Percentiles rank a stretch among this genome's conserved stretches.
Evolutionary conservation across 1,140 invertebrate species (phyloP).

Genomic region (Propsilocerus akamusi): DNA sequence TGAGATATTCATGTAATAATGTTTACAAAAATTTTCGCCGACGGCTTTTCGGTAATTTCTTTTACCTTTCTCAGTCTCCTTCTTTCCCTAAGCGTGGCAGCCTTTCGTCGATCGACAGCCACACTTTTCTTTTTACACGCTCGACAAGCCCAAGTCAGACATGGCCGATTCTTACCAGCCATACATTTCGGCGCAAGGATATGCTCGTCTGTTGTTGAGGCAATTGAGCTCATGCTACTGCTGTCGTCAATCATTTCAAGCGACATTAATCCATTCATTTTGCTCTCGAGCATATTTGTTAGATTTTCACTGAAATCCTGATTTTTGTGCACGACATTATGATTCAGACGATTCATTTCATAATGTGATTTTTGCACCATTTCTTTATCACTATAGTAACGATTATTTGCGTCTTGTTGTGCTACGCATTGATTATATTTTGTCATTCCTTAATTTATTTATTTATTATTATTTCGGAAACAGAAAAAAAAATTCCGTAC

Average conservation of each 20-base stretch:
- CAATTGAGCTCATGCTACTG: not conserved
- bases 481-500: not conserved
- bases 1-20: conserved; percentile 6
- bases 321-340: too few relatives aligned
- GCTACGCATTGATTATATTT: not conserved
- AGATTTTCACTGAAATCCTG: not conserved
- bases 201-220: conserved; percentile 19
- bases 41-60: conserved; percentile 1
- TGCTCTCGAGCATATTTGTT: not conserved
- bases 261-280: not conserved
- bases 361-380: not conserved
- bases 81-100: conserved; percentile 86
- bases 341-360: too few relatives aligned
- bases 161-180: conserved; percentile 42
- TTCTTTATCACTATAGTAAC: not conserved
- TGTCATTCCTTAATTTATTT: not conserved
- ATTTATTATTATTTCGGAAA: not conserved
- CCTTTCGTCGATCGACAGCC: conserved; percentile 85
- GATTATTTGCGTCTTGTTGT: not conserved
- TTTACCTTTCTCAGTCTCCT: conserved; percentile 74
- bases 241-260: not conserved
- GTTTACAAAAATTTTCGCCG: not conserved
- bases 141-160: conserved; percentile 89
- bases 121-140: conserved; percentile 90
- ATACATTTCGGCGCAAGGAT: conserved; percentile 28